phyloP scores from a whole-genome alignment of 2,888 invertebrate genomes.

The Drosophila macrospina region DNA sequence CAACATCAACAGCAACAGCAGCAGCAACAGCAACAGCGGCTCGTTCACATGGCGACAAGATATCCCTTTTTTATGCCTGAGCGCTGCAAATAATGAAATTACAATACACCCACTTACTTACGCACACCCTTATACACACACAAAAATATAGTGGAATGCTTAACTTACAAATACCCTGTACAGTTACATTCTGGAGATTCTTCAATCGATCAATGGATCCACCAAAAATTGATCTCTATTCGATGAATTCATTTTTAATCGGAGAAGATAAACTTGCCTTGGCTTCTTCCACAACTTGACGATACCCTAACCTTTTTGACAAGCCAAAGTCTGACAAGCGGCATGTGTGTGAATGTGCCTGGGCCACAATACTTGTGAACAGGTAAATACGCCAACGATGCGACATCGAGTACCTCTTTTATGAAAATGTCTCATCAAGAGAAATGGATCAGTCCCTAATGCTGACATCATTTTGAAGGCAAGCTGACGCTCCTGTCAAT shows the following conservation, averaged over 20 bases:
- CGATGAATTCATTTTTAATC: not conserved
- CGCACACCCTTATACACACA: slow-evolving; percentile 4
- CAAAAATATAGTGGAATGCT: not conserved
- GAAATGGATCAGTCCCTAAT: slow-evolving; percentile 78
- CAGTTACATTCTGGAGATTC: too few species aligned
- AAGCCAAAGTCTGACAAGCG: slow-evolving; percentile 74
- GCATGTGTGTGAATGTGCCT: slow-evolving; percentile 62
- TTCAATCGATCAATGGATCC: too few species aligned
- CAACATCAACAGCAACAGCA: too few species aligned
- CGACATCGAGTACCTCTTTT: slow-evolving; percentile 67
- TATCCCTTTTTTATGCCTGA: slow-evolving; percentile 79
- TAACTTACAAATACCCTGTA: slow-evolving; percentile 12
- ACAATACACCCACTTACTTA: slow-evolving; percentile 43
- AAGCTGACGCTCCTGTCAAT: slow-evolving; percentile 73
- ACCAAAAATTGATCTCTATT: not conserved
- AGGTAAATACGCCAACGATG: slow-evolving; percentile 41
- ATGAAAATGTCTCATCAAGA: slow-evolving; percentile 62
- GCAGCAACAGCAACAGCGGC: slow-evolving; percentile 7
- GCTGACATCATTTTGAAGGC: slow-evolving; percentile 72
- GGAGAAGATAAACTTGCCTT: slow-evolving; percentile 6
- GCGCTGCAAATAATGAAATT: slow-evolving; percentile 77
- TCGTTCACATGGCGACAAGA: slow-evolving; percentile 63
- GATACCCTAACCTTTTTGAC: slow-evolving; percentile 10
- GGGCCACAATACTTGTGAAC: slow-evolving; percentile 28
- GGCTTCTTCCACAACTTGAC: not conserved